Evolutionary conservation across 35 echinoderm and acorn worm genomes (phyloP).

Genomic region (Lytechinus variegatus): DNA sequence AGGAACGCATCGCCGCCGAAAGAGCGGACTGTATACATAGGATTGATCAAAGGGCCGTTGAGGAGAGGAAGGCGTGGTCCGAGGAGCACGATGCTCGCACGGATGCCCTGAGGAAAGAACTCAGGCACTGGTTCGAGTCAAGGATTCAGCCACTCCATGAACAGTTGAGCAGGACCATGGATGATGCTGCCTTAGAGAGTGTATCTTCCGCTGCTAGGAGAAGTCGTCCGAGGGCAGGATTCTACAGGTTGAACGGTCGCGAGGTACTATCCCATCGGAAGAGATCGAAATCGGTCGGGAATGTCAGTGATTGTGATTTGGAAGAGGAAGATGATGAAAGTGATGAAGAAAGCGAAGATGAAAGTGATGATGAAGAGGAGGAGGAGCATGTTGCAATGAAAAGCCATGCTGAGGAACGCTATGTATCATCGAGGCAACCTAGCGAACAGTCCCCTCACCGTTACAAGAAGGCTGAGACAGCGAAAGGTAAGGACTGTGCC

Average conservation of each 20-base stretch:
- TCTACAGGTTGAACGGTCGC: conserved; percentile 5
- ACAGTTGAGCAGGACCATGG: conserved; percentile 49
- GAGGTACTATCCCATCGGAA: conserved; percentile 11
- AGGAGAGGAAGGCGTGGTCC: conserved; percentile 77
- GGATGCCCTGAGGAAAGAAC: conserved; percentile 62
- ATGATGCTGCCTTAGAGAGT: not conserved
- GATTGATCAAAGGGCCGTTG: conserved; percentile 73
- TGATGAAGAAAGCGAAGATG: not conserved
- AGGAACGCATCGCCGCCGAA: conserved; percentile 84
- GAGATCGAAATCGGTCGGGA: conserved; percentile 37
- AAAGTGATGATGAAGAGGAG: conserved; percentile 21
- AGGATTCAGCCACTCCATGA: conserved; percentile 79
- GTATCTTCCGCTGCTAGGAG: not conserved
- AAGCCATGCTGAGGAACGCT: not conserved
- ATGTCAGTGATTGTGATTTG: conserved; percentile 26
- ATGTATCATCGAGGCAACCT: not conserved
- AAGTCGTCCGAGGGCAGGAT: conserved; percentile 13
- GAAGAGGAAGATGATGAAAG: conserved; percentile 22
- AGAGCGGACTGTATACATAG: conserved; percentile 87
- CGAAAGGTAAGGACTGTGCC: not conserved
- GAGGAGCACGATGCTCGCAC: conserved; percentile 71
- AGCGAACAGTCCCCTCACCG: conserved; percentile 30
- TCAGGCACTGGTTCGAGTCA: conserved; percentile 77
- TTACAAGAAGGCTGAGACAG: not conserved
- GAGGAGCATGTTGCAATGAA: not conserved